Evolutionary conservation across 2,113 vertebrate genomes (phyloP).

Genomic region (Chionodraco myersi): DNA sequence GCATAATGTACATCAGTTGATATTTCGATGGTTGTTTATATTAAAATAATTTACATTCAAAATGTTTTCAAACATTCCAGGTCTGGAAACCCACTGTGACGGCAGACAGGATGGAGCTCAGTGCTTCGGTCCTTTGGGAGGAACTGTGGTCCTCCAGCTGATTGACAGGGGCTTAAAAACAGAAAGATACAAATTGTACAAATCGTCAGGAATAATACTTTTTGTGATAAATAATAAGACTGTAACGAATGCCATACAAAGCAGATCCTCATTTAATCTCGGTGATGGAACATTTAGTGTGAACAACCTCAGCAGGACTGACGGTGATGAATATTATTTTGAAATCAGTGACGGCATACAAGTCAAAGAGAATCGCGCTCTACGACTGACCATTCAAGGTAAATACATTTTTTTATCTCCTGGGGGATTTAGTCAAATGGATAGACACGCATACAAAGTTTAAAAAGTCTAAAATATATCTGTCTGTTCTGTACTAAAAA

Average conservation of each 20-base stretch:
- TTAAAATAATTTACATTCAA: no score
- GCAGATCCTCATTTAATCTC: conserved; percentile 19
- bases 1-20: no score
- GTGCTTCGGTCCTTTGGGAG: conserved; percentile 71
- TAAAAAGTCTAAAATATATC: no score
- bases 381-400: no score
- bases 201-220: not conserved
- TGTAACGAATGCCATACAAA: no score
- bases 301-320: conserved; percentile 21
- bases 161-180: not conserved
- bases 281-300: conserved; percentile 52
- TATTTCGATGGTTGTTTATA: no score
- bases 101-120: conserved; percentile 31
- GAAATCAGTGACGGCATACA: rapidly evolving
- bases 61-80: no score
- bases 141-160: conserved; percentile 57
- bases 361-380: no score
- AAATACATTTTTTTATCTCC: no score
- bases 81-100: conserved; percentile 50
- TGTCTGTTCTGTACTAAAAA: not conserved
- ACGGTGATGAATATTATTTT: conserved; percentile 46
- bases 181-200: rapidly evolving
- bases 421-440: no score
- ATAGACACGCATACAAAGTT: no score
- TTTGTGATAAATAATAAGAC: rapidly evolving